Evolutionary conservation across 2,888 invertebrate genomes (phyloP).

Genomic region (Pterostichus madidus): DNA sequence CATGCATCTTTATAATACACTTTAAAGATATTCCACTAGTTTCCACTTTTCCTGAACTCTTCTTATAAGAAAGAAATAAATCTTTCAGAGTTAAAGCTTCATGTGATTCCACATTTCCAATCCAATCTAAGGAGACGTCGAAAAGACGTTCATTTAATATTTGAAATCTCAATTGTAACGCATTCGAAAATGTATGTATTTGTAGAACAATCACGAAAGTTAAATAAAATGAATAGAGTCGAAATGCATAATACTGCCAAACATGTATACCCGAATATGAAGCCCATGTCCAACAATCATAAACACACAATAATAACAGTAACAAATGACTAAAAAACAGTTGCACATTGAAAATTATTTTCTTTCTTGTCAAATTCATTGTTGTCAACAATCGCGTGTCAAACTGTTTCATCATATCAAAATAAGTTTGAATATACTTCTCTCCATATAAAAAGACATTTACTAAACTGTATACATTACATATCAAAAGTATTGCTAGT

Average conservation of each 20-base stretch:
- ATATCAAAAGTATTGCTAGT: neutral
- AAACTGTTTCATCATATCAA: conserved; percentile 56
- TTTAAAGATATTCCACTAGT: conserved; percentile 32
- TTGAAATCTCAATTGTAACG: conserved; percentile 50
- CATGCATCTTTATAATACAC: conserved; percentile 66
- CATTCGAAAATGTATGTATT: conserved; percentile 47
- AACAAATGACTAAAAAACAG: conserved; percentile 42
- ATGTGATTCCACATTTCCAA: conserved; percentile 27
- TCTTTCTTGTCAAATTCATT: conserved; percentile 50
- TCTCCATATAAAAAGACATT: conserved; percentile 51
- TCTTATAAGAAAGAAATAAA: conserved; percentile 55
- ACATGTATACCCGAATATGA: neutral
- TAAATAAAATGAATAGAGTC: conserved; percentile 53
- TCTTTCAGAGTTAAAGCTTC: conserved; percentile 34
- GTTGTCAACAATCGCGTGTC: conserved; percentile 41
- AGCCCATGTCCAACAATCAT: conserved; percentile 54
- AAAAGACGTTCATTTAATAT: conserved; percentile 63
- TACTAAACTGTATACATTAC: conserved; percentile 45
- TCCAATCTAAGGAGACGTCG: conserved; percentile 36
- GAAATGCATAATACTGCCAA: conserved; percentile 55
- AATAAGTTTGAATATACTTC: conserved; percentile 50
- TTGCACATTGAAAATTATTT: conserved; percentile 26
- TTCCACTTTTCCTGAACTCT: conserved; percentile 27
- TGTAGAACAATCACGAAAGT: conserved; percentile 46
- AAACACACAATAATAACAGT: conserved; percentile 37